Conservation (phyloP, 2,888 invertebrate genomes). For the Acanthococcus lagerstroemiae region DNA sequence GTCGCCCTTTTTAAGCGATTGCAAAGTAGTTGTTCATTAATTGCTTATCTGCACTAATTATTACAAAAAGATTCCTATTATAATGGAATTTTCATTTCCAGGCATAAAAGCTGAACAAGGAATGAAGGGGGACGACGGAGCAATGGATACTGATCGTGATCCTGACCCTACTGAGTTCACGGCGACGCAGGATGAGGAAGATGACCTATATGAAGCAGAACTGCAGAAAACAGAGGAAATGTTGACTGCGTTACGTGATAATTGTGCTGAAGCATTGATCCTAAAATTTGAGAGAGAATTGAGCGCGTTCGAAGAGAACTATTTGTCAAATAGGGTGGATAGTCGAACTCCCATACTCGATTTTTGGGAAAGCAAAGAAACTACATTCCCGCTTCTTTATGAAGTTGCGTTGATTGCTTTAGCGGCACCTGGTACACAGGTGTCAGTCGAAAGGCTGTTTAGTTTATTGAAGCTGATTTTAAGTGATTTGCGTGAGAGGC, state of each 20-base stretch:
- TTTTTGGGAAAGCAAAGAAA: neutral
- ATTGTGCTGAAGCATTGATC: neutral
- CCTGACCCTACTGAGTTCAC: neutral
- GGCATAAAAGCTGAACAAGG: neutral
- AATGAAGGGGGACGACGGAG: neutral
- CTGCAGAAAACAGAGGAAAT: neutral
- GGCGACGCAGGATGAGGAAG: neutral
- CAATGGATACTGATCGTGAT: neutral
- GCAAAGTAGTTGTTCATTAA: no score
- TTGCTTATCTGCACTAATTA: neutral
- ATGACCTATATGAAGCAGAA: neutral
- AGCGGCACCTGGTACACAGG: neutral
- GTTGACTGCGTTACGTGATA: neutral
- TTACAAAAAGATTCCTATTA: neutral
- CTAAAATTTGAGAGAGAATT: neutral
- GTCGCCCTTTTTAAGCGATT: neutral
- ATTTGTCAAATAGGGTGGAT: neutral
- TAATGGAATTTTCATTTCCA: neutral
- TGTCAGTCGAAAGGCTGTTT: neutral
- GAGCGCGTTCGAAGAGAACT: neutral
- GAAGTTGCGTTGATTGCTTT: neutral
- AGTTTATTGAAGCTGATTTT: neutral
- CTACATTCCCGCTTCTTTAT: neutral
- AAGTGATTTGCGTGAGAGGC: neutral
- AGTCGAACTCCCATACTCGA: neutral